phyloP scores from a whole-genome alignment of 1,140 invertebrate genomes.

The Parapsyche elsis region DNA sequence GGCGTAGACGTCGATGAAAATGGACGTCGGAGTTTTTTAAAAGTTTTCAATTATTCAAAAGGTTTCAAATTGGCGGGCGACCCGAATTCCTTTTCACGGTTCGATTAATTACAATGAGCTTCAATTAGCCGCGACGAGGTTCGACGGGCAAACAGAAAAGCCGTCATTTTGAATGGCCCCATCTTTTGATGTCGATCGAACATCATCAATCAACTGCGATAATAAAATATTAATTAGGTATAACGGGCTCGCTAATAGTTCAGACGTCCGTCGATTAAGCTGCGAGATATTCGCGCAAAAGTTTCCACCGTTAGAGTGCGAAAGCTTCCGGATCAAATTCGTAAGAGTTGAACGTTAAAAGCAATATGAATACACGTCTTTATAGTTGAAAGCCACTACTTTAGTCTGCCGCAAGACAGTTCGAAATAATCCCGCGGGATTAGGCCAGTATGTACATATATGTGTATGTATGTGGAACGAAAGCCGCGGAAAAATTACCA shows the following conservation, averaged over 20 bases:
- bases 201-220: slow-evolving; percentile 20
- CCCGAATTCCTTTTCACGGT: slow-evolving; percentile 18
- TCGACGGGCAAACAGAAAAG: slow-evolving; percentile 18
- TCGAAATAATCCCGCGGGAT: slow-evolving; percentile 11
- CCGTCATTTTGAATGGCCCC: slow-evolving; percentile 16
- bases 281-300: background rate
- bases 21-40: background rate
- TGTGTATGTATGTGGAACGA: background rate
- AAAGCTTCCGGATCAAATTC: too few relatives aligned
- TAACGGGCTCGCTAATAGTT: slow-evolving; percentile 21
- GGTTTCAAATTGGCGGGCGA: background rate
- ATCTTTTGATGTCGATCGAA: slow-evolving; percentile 23
- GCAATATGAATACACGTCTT: slow-evolving; percentile 22
- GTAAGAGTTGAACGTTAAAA: slow-evolving; percentile 35
- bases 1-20: background rate
- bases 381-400: slow-evolving; percentile 27
- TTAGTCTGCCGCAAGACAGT: slow-evolving; percentile 42
- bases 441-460: background rate
- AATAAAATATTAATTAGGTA: slow-evolving; percentile 25
- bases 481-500: slow-evolving; percentile 41
- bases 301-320: background rate
- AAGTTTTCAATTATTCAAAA: slow-evolving; percentile 6
- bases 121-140: slow-evolving; percentile 21
- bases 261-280: slow-evolving; percentile 13
- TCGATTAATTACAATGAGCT: slow-evolving; percentile 25